These are phyloP conservation scores for Reticulitermes speratus DNA, from an alignment of 1,140 invertebrate species.

Conservation along the genomic window DNA sequence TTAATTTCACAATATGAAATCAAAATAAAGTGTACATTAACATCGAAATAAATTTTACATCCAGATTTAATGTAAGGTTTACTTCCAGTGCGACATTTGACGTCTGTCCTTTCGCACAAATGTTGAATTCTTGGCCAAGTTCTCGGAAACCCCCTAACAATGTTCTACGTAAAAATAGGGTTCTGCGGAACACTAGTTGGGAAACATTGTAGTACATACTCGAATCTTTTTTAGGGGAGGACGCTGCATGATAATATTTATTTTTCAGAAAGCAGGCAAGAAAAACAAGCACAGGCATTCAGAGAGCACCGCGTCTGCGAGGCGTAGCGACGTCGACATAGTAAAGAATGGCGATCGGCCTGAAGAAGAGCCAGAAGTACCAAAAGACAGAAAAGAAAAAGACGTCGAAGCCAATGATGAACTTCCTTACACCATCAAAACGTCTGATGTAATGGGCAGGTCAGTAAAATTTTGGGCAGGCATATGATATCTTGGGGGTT, in stretches of 20 bases:
- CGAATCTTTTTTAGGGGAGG: no score
- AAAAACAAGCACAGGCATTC: background rate
- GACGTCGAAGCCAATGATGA: background rate
- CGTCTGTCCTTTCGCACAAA: no score
- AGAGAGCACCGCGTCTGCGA: background rate
- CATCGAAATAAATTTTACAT: no score
- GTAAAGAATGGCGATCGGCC: background rate
- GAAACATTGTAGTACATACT: no score
- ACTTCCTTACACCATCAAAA: background rate
- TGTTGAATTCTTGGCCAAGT: no score
- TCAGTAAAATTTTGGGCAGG: background rate
- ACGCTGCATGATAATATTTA: background rate
- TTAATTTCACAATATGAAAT: no score
- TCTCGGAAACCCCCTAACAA: no score
- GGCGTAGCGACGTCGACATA: background rate
- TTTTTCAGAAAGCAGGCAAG: background rate
- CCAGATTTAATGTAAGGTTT: no score
- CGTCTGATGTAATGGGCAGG: background rate
- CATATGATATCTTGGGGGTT: background rate
- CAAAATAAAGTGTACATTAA: no score
- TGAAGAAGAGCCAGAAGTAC: background rate
- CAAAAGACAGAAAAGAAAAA: background rate
- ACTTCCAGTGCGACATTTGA: no score
- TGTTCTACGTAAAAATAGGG: no score
- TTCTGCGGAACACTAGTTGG: no score